These are phyloP conservation scores for Saccostrea echinata DNA, from an alignment of 1,140 invertebrate genomes.

Conservation along the genomic window DNA sequence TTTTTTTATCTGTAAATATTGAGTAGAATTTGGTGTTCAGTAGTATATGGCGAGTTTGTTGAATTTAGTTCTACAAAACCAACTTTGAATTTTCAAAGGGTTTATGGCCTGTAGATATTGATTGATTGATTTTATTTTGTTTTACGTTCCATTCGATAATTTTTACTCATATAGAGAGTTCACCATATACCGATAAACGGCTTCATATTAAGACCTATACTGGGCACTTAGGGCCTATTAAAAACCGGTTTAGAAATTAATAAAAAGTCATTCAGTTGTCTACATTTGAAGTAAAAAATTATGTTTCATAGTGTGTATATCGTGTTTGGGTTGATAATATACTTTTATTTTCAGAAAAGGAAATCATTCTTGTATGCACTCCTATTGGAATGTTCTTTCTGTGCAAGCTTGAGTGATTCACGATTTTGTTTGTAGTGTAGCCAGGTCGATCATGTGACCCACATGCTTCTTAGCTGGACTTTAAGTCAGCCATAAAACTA, in stretches of 20 bases:
- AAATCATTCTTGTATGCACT: background rate
- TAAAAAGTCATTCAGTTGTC: slow-evolving; percentile 5
- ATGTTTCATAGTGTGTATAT: background rate
- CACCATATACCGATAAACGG: too few relatives aligned
- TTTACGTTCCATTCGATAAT: too few relatives aligned
- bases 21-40: too few relatives aligned
- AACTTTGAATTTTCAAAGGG: too few relatives aligned
- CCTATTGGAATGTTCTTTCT: background rate
- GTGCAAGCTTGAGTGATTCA: slow-evolving; percentile 30
- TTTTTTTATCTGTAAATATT: too few relatives aligned
- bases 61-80: too few relatives aligned
- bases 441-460: slow-evolving; percentile 15
- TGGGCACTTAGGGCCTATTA: too few relatives aligned
- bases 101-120: too few relatives aligned
- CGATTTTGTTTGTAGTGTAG: background rate
- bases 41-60: too few relatives aligned
- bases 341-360: background rate
- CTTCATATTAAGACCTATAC: too few relatives aligned
- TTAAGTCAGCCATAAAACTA: slow-evolving; percentile 5
- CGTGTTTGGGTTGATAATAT: slow-evolving; percentile 21
- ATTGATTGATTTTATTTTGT: too few relatives aligned
- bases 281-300: background rate
- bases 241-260: background rate
- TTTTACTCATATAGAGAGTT: too few relatives aligned
- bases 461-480: background rate